phyloP scores from a whole-genome alignment of 2,113 vertebrate genomes.

The Crotalus tigris region DNA sequence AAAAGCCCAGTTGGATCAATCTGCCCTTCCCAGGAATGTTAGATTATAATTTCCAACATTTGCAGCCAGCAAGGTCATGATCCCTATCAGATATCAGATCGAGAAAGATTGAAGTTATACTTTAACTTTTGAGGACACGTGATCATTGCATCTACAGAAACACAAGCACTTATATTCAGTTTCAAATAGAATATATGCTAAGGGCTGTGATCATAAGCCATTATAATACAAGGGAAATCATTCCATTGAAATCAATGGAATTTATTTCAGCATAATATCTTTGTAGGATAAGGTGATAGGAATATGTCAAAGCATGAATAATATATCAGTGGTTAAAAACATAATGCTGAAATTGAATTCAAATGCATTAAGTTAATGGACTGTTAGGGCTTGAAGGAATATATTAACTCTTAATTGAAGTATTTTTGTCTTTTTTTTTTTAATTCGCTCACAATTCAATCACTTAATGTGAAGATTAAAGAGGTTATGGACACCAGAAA shows the following conservation, averaged over 20 bases:
- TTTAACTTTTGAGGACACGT: neutral
- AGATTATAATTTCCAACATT: neutral
- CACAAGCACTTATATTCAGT: neutral
- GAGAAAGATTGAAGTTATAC: neutral
- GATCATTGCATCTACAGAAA: neutral
- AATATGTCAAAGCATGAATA: conserved; percentile 18
- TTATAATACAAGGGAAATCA: neutral
- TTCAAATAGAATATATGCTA: neutral
- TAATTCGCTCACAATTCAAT: neutral
- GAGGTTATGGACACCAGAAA: neutral
- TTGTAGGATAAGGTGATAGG: neutral
- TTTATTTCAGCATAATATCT: neutral
- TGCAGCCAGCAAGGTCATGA: neutral
- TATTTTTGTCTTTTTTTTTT: neutral
- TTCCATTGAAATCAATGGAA: neutral
- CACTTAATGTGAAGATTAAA: neutral
- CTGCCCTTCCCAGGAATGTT: neutral
- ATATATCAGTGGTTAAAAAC: conserved; percentile 7
- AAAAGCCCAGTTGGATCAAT: neutral
- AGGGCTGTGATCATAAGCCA: neutral
- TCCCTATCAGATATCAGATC: neutral
- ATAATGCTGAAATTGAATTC: neutral
- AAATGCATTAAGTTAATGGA: conserved; percentile 21
- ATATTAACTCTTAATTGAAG: neutral
- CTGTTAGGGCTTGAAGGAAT: neutral